These are phyloP conservation scores for Picus viridis DNA, from an alignment of 2,797 vertebrate genomes.

Conservation along the genomic window DNA sequence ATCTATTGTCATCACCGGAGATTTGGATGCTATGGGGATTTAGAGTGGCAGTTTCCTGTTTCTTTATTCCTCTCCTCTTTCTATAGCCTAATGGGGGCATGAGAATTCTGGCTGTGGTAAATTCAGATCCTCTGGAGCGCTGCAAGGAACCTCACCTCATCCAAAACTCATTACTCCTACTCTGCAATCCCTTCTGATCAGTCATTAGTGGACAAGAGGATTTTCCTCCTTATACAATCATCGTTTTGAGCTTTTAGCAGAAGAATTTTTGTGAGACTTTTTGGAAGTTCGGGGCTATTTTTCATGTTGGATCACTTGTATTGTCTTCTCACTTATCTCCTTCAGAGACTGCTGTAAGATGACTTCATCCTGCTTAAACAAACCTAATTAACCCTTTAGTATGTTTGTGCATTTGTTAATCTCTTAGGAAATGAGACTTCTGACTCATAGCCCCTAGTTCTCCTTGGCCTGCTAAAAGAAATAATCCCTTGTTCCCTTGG, in stretches of 20 bases:
- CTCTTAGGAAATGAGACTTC: not conserved
- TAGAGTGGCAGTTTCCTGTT: not conserved
- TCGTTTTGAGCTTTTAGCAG: not conserved
- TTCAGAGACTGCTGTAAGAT: not conserved
- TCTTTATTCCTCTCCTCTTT: not conserved
- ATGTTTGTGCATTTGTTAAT: not conserved
- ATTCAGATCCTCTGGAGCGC: not conserved
- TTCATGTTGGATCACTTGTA: not conserved
- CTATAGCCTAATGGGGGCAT: accelerated
- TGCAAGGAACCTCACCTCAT: not conserved
- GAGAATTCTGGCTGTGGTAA: not conserved
- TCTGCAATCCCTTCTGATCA: not conserved
- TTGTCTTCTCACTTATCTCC: not conserved
- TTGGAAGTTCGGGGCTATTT: not conserved
- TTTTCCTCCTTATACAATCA: not conserved
- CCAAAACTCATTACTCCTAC: accelerated
- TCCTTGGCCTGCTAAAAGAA: not conserved
- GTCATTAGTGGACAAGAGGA: not conserved
- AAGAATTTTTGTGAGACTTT: not conserved
- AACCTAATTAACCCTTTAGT: not conserved
- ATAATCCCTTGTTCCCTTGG: not conserved
- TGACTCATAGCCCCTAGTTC: not conserved
- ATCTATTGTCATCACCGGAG: not conserved
- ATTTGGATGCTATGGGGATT: not conserved
- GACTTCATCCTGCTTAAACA: not conserved